Evolutionary conservation across 2,888 invertebrate genomes (phyloP).

Genomic region (Priocnemis perturbator): DNA sequence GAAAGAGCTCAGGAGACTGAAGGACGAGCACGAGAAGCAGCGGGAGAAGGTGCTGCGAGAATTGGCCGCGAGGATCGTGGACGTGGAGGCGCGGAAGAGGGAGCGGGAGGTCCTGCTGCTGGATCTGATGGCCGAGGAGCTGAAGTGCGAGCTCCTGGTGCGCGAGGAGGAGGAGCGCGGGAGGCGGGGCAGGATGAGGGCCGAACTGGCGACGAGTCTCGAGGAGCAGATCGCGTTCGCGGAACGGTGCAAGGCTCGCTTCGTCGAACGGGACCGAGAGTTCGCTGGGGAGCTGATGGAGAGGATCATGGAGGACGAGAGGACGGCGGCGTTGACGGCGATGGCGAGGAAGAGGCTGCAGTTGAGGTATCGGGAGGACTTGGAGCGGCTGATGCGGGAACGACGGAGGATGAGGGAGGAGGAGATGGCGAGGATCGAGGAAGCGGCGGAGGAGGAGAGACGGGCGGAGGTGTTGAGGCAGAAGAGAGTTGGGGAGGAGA

Average conservation of each 20-base stretch:
- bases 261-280: conserved; percentile 53
- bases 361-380: conserved; percentile 57
- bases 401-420: conserved; percentile 52
- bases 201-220: conserved; percentile 50
- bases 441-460: conserved; percentile 40
- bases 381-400: conserved; percentile 59
- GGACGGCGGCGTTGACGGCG: conserved; percentile 52
- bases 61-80: conserved; percentile 51
- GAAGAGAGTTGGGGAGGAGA: conserved; percentile 46
- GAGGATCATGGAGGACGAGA: conserved; percentile 60
- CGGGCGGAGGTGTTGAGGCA: conserved; percentile 29
- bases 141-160: conserved; percentile 48
- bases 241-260: conserved; percentile 52
- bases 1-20: conserved; percentile 25
- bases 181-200: conserved; percentile 38
- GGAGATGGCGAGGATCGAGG: conserved; percentile 45
- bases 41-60: conserved; percentile 41
- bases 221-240: conserved; percentile 60
- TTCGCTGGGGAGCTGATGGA: conserved; percentile 62
- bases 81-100: conserved; percentile 32
- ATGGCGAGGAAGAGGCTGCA: conserved; percentile 57
- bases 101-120: conserved; percentile 48
- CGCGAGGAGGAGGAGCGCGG: conserved; percentile 51
- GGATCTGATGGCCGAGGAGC: conserved; percentile 62
- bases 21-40: conserved; percentile 28